These are phyloP conservation scores for Galerucella nymphaeae DNA, from an alignment of 2,888 invertebrate species.

Conservation along the genomic window DNA sequence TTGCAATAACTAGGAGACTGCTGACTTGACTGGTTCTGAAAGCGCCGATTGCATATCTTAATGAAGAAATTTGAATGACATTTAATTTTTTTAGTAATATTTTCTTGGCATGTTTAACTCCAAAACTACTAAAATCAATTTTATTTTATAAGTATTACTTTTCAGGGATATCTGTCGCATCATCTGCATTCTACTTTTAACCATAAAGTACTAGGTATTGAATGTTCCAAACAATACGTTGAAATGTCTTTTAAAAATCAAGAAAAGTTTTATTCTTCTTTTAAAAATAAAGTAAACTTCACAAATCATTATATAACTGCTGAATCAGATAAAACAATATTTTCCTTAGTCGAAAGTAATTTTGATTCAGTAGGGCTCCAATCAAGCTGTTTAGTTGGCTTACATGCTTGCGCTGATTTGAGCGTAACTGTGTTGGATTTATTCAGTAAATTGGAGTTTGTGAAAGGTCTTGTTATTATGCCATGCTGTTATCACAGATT, in stretches of 20 bases:
- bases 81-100: too few species aligned
- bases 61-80: too few species aligned
- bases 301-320: conserved; percentile 69
- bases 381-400: conserved; percentile 69
- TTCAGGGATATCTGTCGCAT: conserved; percentile 80
- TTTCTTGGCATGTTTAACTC: too few species aligned
- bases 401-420: conserved; percentile 84
- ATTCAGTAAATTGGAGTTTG: conserved; percentile 70
- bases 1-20: too few species aligned
- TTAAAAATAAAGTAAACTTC: conserved; percentile 70
- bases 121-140: too few species aligned
- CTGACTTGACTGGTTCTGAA: too few species aligned
- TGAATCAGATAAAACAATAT: conserved; percentile 65
- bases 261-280: conserved; percentile 67
- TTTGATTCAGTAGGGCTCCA: conserved; percentile 36
- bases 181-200: conserved; percentile 70
- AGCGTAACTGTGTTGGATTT: conserved; percentile 75
- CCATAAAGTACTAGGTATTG: conserved; percentile 75
- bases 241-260: conserved; percentile 71
- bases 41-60: too few species aligned
- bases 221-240: conserved; percentile 71
- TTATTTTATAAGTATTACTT: conserved; percentile 42
- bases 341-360: conserved; percentile 46
- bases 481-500: conserved; percentile 87
- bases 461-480: conserved; percentile 73